Percentiles rank a stretch among this genome's conserved stretches.
These are phyloP conservation scores for Papilio xuthus DNA, from an alignment of 1,140 invertebrate species.

Conservation along the genomic window DNA sequence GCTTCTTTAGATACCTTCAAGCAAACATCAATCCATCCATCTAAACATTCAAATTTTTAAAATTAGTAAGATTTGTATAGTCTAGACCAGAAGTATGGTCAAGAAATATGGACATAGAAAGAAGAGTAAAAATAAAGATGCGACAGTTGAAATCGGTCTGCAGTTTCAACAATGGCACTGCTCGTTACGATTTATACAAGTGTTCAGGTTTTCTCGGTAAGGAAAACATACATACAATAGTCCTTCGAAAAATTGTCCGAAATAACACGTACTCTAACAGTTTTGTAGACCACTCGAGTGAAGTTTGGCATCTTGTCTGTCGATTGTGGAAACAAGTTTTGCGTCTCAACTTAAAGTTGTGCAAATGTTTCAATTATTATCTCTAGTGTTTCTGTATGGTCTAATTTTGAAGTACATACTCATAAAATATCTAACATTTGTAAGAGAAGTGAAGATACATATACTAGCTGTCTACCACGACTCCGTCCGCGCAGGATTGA, in stretches of 20 bases:
- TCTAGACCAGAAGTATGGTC: neutral
- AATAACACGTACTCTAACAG: conserved; percentile 15
- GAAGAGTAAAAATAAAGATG: neutral
- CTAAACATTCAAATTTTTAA: too few relatives aligned
- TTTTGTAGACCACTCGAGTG: conserved; percentile 19
- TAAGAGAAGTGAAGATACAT: neutral
- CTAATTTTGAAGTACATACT: neutral
- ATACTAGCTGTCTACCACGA: too few relatives aligned
- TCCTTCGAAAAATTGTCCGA: conserved; percentile 7
- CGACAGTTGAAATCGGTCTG: neutral
- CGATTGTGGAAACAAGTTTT: conserved; percentile 14
- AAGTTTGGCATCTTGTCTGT: conserved; percentile 6
- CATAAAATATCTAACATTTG: neutral
- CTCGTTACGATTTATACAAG: conserved; percentile 19
- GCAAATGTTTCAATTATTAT: conserved; percentile 12
- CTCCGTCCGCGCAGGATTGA: too few relatives aligned
- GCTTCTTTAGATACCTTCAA: too few relatives aligned
- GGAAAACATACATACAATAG: conserved; percentile 8
- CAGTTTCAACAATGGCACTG: neutral
- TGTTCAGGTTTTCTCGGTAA: neutral
- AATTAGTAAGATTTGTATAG: neutral
- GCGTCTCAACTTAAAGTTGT: conserved; percentile 1
- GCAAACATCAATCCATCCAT: too few relatives aligned
- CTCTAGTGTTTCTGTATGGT: neutral
- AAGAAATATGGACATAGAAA: neutral